Conservation (phyloP, 2,113 vertebrate species). For the Phoxinus phoxinus region DNA sequence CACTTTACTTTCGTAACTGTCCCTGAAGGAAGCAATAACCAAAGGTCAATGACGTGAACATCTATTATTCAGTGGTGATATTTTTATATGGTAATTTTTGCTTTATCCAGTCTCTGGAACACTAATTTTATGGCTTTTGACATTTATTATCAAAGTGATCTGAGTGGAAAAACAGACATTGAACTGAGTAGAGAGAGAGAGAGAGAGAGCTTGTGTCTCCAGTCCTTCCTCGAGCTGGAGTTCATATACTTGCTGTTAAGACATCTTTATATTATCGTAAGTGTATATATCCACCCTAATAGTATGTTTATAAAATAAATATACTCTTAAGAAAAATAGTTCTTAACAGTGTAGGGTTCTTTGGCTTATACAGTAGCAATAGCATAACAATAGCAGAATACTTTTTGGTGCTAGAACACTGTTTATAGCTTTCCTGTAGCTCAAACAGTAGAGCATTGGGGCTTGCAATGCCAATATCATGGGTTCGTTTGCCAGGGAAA, state of each 20-base stretch:
- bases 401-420: neutral
- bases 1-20: constrained; percentile 39
- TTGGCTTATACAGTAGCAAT: neutral
- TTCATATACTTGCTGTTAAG: neutral
- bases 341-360: neutral
- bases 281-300: neutral
- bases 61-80: constrained; percentile 23
- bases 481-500: too few relatives aligned
- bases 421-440: too few relatives aligned
- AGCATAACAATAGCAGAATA: neutral
- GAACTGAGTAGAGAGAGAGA: constrained; percentile 22
- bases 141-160: constrained; percentile 29
- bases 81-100: constrained; percentile 29
- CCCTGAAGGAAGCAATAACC: constrained; percentile 27
- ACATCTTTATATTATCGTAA: neutral
- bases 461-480: too few relatives aligned
- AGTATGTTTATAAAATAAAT: neutral
- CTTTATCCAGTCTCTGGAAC: constrained; percentile 7
- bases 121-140: constrained; percentile 32
- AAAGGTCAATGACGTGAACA: constrained; percentile 1
- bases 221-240: neutral
- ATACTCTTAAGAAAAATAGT: neutral
- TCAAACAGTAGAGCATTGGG: too few relatives aligned
- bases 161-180: constrained; percentile 30
- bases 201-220: constrained; percentile 42